Conservation (phyloP, 1,140 invertebrate genomes). For the Platorchestia sp. region DNA sequence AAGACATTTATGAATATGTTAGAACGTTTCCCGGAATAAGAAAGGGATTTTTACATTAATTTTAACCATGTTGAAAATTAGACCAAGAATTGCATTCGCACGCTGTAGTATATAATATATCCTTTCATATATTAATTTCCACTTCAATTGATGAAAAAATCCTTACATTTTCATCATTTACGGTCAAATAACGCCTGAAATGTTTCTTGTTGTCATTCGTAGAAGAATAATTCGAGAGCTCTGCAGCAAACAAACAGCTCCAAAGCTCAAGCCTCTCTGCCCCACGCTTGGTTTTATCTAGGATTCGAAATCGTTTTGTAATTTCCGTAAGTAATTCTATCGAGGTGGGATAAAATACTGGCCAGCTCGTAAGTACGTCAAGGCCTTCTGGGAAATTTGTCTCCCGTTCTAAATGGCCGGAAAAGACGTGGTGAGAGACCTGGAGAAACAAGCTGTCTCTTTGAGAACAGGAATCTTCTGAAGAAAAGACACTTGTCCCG, state of each 20-base stretch:
- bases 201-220: background rate
- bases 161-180: too few species aligned
- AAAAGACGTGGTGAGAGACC: background rate
- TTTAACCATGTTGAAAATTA: too few species aligned
- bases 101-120: too few species aligned
- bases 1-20: too few species aligned
- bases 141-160: too few species aligned
- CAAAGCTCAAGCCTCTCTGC: background rate
- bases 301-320: background rate
- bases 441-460: slow-evolving; percentile 18
- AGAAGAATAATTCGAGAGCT: background rate
- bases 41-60: too few species aligned
- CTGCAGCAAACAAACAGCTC: background rate
- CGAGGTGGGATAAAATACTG: slow-evolving; percentile 16
- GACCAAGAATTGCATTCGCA: too few species aligned
- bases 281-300: background rate
- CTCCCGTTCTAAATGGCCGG: slow-evolving; percentile 19
- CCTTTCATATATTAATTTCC: too few species aligned
- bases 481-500: background rate
- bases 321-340: slow-evolving; percentile 35
- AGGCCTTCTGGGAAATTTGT: slow-evolving; percentile 35
- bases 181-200: too few species aligned
- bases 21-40: too few species aligned
- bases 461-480: background rate
- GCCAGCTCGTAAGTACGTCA: slow-evolving; percentile 38